Evolutionary conservation across 2,888 invertebrate genomes (phyloP), one percentile per base, ranked within the genome.

Genomic region (Zaprionus lineosus): DNA sequence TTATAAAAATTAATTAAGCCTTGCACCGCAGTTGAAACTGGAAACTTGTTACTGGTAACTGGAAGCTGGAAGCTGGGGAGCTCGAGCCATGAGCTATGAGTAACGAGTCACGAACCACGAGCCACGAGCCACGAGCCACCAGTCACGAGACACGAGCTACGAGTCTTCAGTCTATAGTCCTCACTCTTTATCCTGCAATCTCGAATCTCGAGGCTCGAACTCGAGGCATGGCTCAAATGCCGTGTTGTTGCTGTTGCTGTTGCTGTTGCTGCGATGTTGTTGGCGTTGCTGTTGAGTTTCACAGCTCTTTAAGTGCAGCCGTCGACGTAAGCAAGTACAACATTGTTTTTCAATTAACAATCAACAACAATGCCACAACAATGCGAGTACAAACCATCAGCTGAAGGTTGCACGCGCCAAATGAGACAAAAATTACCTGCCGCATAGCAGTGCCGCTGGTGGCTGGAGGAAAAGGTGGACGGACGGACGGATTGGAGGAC

Each of bases 301-400:
- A 58, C 83, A 76, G 76, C 68, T 75, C 76, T 83, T 84, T 59
- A 78, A 82, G 64, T 75, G 73, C 83, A 63, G 62, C 52, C 48
- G 68, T 48, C 51, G 51, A 58, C 43, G 56, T 36, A 51, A 62
- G 52, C 55, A 53, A 48, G 63, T 61, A 81, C 84, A 77, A 83
- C 86, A 84, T 85, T 83, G 86, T 86, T 86, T 86, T 86, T 85
- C 84, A 84, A 84, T 84, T 84, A 84, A 86, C 84, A 77, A 77
- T 81, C 77, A 74, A 70, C 85, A 81, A 79, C 85, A 81, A 84
- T 72, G 85, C 78, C 84, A 39, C 79, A 81, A 74, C 84, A 85
- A 75, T 81, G 61, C 70, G 59, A 58, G 46, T 58, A 69, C 79
- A 75, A 60, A 48, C 44, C 56, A 69, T 51, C 58, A 56, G 50